These are phyloP conservation scores for Phacellophora camtschatica DNA, from an alignment of 30 jellyfish, hydroid and myxozoan species.

Conservation along the genomic window DNA sequence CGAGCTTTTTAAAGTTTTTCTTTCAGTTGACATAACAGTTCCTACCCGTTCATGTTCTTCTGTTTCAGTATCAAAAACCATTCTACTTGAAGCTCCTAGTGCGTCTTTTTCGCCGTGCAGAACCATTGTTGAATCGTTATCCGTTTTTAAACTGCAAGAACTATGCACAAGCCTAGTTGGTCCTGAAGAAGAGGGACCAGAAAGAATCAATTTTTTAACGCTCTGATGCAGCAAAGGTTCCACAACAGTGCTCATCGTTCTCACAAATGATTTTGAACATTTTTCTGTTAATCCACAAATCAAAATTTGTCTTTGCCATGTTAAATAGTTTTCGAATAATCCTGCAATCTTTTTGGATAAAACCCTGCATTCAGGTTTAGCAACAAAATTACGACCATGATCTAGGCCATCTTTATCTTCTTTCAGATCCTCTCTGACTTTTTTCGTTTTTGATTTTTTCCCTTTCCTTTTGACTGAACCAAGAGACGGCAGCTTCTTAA, in stretches of 20 bases:
- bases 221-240: too few relatives aligned
- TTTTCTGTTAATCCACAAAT: slow-evolving; percentile 56
- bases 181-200: too few relatives aligned
- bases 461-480: neutral
- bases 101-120: too few relatives aligned
- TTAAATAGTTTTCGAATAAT: slow-evolving; percentile 34
- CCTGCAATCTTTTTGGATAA: slow-evolving; percentile 24
- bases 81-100: too few relatives aligned
- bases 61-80: too few relatives aligned
- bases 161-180: too few relatives aligned
- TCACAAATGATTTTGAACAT: slow-evolving; percentile 56
- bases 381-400: slow-evolving; percentile 8
- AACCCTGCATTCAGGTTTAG: slow-evolving; percentile 49
- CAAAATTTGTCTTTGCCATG: slow-evolving; percentile 71
- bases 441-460: neutral
- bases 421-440: neutral
- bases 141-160: too few relatives aligned
- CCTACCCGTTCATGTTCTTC: too few relatives aligned
- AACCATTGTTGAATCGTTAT: too few relatives aligned
- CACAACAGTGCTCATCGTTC: slow-evolving; percentile 62
- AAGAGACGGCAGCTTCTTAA: neutral
- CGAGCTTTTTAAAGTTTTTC: too few relatives aligned
- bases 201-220: too few relatives aligned
- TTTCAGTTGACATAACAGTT: too few relatives aligned
- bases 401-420: neutral